These are phyloP conservation scores for Calyptommatus sinebrachiatus DNA, from an alignment of 2,113 vertebrate genomes.

Conservation along the genomic window DNA sequence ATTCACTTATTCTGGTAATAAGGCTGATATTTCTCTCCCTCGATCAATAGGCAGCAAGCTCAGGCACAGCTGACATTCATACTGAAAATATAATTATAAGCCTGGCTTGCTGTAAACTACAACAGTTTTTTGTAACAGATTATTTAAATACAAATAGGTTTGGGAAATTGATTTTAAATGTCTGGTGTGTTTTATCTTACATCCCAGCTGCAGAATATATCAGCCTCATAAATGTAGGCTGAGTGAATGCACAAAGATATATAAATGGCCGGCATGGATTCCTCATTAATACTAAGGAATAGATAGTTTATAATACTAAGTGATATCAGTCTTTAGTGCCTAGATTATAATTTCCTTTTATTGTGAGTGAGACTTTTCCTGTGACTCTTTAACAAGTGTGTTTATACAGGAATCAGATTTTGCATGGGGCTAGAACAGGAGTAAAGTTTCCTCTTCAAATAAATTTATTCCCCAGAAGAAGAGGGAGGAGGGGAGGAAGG, in stretches of 20 bases:
- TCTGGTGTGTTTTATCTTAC: conserved; percentile 63
- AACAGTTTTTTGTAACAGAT: conserved; percentile 60
- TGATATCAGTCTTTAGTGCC: conserved; percentile 43
- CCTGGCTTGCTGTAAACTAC: conserved; percentile 50
- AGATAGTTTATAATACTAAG: conserved; percentile 7
- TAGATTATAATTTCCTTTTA: conserved; percentile 42
- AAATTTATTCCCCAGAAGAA: too few relatives aligned
- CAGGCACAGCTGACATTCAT: conserved; percentile 52
- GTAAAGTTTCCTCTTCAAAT: too few relatives aligned
- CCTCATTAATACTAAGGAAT: conserved; percentile 44
- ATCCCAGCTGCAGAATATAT: conserved; percentile 62
- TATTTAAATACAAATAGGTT: conserved; percentile 66
- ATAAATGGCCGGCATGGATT: conserved; percentile 29
- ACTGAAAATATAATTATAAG: conserved; percentile 66
- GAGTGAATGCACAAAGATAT: conserved; percentile 53
- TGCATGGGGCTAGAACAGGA: too few relatives aligned
- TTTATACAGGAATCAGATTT: too few relatives aligned
- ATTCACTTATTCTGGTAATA: conserved; percentile 54
- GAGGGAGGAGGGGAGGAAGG: too few relatives aligned
- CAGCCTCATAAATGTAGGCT: conserved; percentile 61
- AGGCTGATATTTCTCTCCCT: conserved; percentile 43
- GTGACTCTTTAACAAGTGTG: neutral
- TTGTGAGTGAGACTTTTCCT: too few relatives aligned
- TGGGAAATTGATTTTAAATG: conserved; percentile 70
- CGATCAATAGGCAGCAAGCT: conserved; percentile 47